Conservation (phyloP, 2,113 vertebrate species). For the Rousettus leschenaultii region DNA sequence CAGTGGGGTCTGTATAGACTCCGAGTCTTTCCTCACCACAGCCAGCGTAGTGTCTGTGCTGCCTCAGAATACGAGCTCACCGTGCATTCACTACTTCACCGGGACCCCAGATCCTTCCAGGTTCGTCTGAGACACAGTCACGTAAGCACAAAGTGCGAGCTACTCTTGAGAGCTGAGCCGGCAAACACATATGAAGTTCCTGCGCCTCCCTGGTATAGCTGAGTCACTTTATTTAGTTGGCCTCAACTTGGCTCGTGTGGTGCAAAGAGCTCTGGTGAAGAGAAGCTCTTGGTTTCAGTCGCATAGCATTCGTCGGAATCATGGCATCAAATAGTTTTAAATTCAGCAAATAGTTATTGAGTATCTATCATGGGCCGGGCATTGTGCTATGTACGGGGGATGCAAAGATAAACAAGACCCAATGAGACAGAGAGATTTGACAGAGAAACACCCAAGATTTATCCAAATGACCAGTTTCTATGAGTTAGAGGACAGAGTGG, state of each 20-base stretch:
- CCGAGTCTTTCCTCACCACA: conserved; percentile 85
- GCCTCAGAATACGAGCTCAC: conserved; percentile 81
- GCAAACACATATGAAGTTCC: accelerated
- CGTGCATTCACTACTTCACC: conserved; percentile 87
- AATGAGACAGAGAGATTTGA: not conserved
- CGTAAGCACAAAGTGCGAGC: accelerated
- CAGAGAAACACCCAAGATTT: not conserved
- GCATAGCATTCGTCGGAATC: not conserved
- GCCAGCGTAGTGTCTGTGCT: conserved; percentile 85
- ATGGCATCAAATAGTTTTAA: not conserved
- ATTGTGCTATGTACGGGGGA: not conserved
- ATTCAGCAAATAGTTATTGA: not conserved
- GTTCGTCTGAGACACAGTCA: conserved; percentile 65
- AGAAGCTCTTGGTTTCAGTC: not conserved
- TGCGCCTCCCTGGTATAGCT: not conserved
- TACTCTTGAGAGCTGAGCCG: not conserved
- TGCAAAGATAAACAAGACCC: not conserved
- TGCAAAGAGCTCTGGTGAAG: not conserved
- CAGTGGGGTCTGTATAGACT: conserved; percentile 84
- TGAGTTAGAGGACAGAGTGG: not conserved
- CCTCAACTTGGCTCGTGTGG: accelerated
- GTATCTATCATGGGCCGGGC: not conserved
- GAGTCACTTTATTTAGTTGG: not conserved
- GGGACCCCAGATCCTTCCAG: conserved; percentile 88
- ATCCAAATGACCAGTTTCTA: not conserved